Percentiles rank a stretch among this genome's conserved stretches.
phyloP scores from a whole-genome alignment of 2,113 vertebrate species.

The Diadophis punctatus region DNA sequence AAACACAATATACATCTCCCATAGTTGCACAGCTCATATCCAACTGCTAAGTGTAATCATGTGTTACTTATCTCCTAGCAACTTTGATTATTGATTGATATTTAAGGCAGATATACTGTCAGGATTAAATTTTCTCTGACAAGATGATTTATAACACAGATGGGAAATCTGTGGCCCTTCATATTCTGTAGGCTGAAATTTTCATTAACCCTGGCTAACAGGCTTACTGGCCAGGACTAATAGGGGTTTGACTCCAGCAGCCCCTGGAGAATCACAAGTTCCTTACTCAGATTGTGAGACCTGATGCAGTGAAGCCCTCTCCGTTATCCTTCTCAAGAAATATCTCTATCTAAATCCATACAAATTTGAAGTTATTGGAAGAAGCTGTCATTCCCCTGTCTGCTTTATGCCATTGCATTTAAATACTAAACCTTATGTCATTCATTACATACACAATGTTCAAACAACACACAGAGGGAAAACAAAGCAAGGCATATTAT shows the following conservation, averaged over 20 bases:
- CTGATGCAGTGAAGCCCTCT: not conserved
- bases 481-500: not conserved
- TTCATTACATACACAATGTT: not conserved
- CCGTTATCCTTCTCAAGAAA: not conserved
- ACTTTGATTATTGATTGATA: not conserved
- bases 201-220: not conserved
- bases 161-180: not conserved
- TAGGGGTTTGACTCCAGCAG: not conserved
- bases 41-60: not conserved
- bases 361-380: not conserved
- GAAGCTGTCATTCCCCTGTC: not conserved
- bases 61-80: not conserved
- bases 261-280: not conserved
- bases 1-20: not conserved
- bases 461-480: not conserved
- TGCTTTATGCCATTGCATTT: not conserved
- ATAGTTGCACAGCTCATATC: not conserved
- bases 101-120: too few species aligned
- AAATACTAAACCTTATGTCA: not conserved
- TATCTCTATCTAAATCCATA: not conserved
- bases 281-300: not conserved
- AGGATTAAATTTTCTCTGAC: not conserved
- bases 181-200: not conserved
- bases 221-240: not conserved
- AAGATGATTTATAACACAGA: not conserved